Base-by-base conservation (phyloP, 2,888 invertebrate genomes). In the Athalia rosae region DNA sequence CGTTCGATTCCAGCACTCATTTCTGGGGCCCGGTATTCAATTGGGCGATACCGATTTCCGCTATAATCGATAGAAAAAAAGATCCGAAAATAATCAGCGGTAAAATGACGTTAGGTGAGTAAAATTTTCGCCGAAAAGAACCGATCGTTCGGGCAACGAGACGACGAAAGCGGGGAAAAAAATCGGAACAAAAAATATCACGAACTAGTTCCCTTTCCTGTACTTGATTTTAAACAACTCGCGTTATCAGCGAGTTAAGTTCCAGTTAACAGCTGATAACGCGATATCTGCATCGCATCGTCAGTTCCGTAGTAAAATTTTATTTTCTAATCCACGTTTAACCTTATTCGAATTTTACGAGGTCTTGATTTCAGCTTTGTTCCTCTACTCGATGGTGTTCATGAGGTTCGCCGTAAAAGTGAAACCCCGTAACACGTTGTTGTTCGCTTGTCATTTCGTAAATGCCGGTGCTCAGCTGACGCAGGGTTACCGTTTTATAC, bases 11-110 rank as follows among this genome's bases (percentile, higher is more conserved):
- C 90, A 97, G 97, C 91, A 96, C 97, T 80, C 98, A 99, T 91
- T 99, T 99, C 91, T 99, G 98, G 98, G 99, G 98, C 56, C 98
- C 98, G 77, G 94, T 98, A 73, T 98, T 98, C 63, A 99, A 99
- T 90, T 99, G 99, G 99, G 98, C 98, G 43, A 96, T 99, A 86
- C 99, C 99, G 11, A 87, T 99, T 83, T 99, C 99, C 67, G 98
- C 99, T 6, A 92, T 99, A 79, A 95, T 96, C 79, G 99, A 99
- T 90, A 94, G 95, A 79, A 93, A 93, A 83, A 97, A 96, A 89
- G 95, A 97, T 89, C 97, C 98, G 4, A 95, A 95, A 88, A 94
- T 94, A 87, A 98, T 99, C 81, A 98, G 98, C 91, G 98, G 98
- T 43, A 97, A 96, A 92, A 98, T 99, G 98, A 99, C 98, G 78